Base-by-base conservation (phyloP, 64 coral and sea anemone species). In the Dendrophyllia cribrosa region DNA sequence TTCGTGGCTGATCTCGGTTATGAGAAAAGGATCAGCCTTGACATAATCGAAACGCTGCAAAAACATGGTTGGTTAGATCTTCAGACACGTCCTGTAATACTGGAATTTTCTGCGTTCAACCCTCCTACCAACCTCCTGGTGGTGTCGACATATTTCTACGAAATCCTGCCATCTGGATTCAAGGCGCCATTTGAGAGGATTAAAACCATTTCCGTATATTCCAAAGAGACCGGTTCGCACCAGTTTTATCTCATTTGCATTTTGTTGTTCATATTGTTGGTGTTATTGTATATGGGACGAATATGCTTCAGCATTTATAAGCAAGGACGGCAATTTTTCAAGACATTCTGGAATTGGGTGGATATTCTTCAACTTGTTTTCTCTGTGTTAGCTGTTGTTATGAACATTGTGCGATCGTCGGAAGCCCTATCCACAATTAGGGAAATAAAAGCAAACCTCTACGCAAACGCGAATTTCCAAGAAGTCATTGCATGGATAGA, bases 1-100 rank as follows among this genome's bases (percentile, higher is more conserved):
- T 34, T 34, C 34, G 34, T 89, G 16, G 72, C 87, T 12, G 77
- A 78, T 26, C 72, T 89, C 7, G 87, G 87, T 14, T 89, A 89
- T 52, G 60, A 73, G 5, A 45, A 51, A 47, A 48, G 3, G 15
- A 59, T 62, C 9, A 73, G 43, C 34, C 11, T 52, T 89, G 64
- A 44, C 43, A 44, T 89, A 50, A 78, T 76, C 13, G 12, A 65
- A 51, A 22, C 22, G 19, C 77, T 89, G 51, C 73, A 77, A 16
- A 48, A 3, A 65, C 26, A 46, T 89, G 49, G 23, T 22, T 89
- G 87, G 87, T 47, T 89, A 61, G 87, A 89, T 51, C 14, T 22
- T 15, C 73, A 65, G 11, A 77, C 87, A 59, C 52, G 87, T 59
- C 49, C 77, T 5, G 72, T 89, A 3, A 49, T 89, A 24, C 3